A percentile compares a stretch with the other conserved stretches of the same genome.
Conservation (phyloP, 2,113 vertebrate species). For the Tyrannus savana region DNA sequence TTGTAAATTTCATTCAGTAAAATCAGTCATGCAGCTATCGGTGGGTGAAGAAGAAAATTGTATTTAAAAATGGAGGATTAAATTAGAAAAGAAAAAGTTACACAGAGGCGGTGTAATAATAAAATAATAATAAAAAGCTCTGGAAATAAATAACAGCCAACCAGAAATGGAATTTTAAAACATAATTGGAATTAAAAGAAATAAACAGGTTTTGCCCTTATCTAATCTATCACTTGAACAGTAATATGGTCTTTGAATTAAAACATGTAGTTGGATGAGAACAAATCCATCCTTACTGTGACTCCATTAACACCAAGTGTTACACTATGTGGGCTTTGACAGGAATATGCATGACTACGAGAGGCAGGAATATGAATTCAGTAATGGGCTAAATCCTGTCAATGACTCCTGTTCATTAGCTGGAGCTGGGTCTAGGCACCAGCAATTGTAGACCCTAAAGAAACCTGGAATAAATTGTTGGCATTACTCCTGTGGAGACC, state of each 20-base stretch:
- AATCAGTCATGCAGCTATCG: conserved; percentile 28
- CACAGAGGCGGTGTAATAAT: not conserved
- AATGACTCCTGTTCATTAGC: not conserved
- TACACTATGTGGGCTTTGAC: conserved; percentile 17
- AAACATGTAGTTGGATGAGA: conserved; percentile 20
- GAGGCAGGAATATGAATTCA: conserved; percentile 15
- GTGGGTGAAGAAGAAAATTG: conserved; percentile 15
- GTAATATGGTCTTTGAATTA: conserved; percentile 34
- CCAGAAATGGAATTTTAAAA: conserved; percentile 1
- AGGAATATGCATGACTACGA: conserved; percentile 29
- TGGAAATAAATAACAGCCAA: not conserved
- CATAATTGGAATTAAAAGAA: conserved; percentile 38
- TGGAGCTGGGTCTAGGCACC: not conserved
- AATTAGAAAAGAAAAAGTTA: conserved; percentile 17
- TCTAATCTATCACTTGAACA: conserved; percentile 22
- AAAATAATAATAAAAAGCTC: not conserved
- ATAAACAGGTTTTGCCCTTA: not conserved
- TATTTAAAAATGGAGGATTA: conserved; percentile 34
- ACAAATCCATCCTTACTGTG: conserved; percentile 28
- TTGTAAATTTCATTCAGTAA: conserved; percentile 36
- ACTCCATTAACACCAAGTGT: conserved; percentile 30
- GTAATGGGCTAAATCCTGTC: conserved; percentile 12
- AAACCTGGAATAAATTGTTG: not conserved
- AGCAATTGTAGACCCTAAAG: not conserved
- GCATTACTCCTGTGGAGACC: not conserved